A percentile compares a stretch with the other conserved stretches of the same genome.
These are phyloP conservation scores for Zaprionus lachaisei DNA, from an alignment of 1,140 invertebrate species.

Conservation along the genomic window DNA sequence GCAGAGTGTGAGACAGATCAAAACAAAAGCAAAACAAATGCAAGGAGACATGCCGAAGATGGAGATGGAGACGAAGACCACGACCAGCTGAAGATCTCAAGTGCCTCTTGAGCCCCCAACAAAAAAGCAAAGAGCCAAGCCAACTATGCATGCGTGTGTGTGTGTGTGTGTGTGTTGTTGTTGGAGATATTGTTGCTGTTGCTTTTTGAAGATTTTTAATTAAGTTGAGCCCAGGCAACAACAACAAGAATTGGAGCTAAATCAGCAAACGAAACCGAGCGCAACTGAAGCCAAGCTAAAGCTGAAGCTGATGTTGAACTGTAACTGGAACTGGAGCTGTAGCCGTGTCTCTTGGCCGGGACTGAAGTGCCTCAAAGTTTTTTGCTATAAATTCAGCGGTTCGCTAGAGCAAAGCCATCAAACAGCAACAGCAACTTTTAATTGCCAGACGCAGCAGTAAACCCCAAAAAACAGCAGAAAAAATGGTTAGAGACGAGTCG, in stretches of 20 bases:
- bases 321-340: constrained; percentile 19
- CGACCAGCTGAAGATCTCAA: constrained; percentile 16
- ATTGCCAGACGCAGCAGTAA: constrained; percentile 58
- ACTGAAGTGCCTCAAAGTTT: constrained; percentile 37
- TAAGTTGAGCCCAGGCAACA: constrained; percentile 38
- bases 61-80: not conserved
- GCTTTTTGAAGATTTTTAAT: constrained; percentile 46
- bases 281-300: not conserved
- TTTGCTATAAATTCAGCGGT: constrained; percentile 66
- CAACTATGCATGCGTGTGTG: constrained; percentile 13
- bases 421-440: constrained; percentile 72
- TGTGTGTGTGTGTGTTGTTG: not conserved
- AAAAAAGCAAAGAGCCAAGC: constrained; percentile 5
- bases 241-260: not conserved
- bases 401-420: constrained; percentile 59
- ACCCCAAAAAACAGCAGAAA: constrained; percentile 13
- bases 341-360: not conserved
- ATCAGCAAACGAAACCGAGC: constrained; percentile 16
- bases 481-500: constrained; percentile 36
- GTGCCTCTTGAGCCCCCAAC: constrained; percentile 25
- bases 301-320: not conserved
- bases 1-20: not conserved
- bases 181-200: constrained; percentile 3
- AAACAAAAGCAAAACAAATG: constrained; percentile 10
- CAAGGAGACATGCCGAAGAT: not conserved